Percentiles rank a stretch among this genome's conserved stretches.
These are phyloP conservation scores for Cyphomyrus plagiostoma DNA, from an alignment of 2,113 vertebrate genomes.

Conservation along the genomic window DNA sequence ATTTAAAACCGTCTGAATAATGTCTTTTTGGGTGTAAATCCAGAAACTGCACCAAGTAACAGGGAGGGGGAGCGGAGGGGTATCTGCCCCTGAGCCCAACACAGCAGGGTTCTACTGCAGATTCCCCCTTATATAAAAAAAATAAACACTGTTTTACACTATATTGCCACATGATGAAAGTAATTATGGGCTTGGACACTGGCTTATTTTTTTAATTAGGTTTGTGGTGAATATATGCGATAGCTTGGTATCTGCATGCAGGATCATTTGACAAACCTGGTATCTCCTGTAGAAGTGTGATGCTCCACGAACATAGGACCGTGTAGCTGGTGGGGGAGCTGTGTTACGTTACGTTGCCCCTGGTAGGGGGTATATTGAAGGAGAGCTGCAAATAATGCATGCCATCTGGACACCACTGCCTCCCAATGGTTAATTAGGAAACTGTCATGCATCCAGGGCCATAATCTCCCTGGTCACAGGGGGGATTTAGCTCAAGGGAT, in stretches of 20 bases:
- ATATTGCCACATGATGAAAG: background rate
- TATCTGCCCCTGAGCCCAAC: background rate
- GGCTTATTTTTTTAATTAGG: background rate
- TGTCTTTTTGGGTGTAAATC: background rate
- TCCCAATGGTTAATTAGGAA: constrained; percentile 5
- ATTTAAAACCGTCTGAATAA: background rate
- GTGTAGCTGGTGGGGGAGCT: background rate
- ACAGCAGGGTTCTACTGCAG: background rate
- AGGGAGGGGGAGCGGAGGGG: background rate
- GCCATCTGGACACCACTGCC: background rate
- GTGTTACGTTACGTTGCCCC: background rate
- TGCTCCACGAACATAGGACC: background rate
- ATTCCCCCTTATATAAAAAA: background rate
- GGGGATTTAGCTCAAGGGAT: constrained; percentile 41
- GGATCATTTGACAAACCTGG: background rate
- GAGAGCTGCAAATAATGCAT: background rate
- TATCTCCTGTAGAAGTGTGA: background rate
- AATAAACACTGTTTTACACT: background rate
- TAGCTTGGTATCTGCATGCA: background rate
- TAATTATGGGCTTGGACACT: background rate
- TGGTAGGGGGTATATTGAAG: background rate
- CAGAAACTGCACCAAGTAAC: background rate
- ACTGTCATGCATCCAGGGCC: constrained; percentile 32
- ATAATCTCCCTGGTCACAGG: constrained; percentile 43
- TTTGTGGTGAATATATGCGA: background rate